Conservation (phyloP, 2,113 vertebrate species). For the Delphinapterus leucas region DNA sequence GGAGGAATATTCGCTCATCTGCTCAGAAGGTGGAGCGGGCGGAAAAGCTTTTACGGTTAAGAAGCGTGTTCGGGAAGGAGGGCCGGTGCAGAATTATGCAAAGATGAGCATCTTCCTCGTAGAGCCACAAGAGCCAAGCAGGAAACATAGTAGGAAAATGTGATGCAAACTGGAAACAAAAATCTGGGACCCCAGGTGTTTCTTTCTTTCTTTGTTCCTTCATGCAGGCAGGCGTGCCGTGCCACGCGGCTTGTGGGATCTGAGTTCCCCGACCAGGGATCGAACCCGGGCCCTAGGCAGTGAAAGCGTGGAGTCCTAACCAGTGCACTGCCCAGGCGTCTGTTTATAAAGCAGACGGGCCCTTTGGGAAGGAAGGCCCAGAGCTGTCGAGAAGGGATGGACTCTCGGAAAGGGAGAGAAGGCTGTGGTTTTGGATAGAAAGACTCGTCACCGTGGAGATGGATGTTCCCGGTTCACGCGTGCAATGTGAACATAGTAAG, state of each 20-base stretch:
- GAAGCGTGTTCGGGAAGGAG: not conserved
- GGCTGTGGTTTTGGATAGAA: not conserved
- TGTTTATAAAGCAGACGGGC: not conserved
- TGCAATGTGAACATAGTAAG: fast-evolving
- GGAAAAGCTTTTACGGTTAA: not conserved
- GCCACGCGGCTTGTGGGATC: too few relatives aligned
- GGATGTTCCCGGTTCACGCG: fast-evolving
- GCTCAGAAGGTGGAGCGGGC: not conserved
- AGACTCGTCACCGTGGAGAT: fast-evolving
- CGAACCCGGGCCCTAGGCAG: too few relatives aligned
- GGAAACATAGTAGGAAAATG: too few relatives aligned
- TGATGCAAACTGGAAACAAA: not conserved
- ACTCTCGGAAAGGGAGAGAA: not conserved
- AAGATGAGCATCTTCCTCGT: too few relatives aligned
- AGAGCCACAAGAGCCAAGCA: not conserved
- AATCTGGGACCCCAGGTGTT: not conserved
- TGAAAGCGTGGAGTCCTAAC: too few relatives aligned
- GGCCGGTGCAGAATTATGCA: fast-evolving
- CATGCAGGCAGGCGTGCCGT: too few relatives aligned
- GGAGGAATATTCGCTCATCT: fast-evolving
- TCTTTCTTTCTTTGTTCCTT: too few relatives aligned
- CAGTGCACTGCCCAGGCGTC: not conserved
- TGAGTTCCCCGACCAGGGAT: too few relatives aligned
- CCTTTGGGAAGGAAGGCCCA: not conserved
- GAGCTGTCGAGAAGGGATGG: not conserved